phyloP scores from a whole-genome alignment of 1,140 invertebrate genomes.

The Pentalonia nigronervosa region DNA sequence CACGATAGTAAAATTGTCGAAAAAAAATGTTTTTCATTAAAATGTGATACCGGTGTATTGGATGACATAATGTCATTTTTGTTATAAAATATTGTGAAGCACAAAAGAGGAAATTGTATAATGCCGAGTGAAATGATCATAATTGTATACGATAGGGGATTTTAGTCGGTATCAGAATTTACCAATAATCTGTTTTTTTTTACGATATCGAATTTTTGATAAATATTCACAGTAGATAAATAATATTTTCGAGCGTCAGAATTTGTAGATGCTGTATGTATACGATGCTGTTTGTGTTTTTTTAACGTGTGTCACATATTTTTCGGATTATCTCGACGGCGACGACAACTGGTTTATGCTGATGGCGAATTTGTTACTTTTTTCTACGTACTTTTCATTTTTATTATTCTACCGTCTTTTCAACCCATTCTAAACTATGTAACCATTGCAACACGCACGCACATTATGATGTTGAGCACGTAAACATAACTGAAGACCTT shows the following conservation, averaged over 20 bases:
- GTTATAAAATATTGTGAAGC: neutral
- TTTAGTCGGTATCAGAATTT: neutral
- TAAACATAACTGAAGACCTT: neutral
- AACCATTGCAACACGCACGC: neutral
- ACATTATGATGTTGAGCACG: slow-evolving; percentile 37
- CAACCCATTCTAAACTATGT: neutral
- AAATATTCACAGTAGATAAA: slow-evolving; percentile 9
- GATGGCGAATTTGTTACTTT: slow-evolving; percentile 36
- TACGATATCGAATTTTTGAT: slow-evolving; percentile 25
- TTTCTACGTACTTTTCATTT: slow-evolving; percentile 1
- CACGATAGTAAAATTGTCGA: neutral
- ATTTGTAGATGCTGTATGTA: neutral
- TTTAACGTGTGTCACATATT: slow-evolving; percentile 35
- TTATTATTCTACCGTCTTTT: slow-evolving; percentile 21
- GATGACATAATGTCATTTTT: neutral
- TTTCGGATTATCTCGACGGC: slow-evolving; percentile 39
- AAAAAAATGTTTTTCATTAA: neutral
- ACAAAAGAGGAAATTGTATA: neutral
- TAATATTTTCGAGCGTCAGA: neutral
- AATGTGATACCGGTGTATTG: neutral
- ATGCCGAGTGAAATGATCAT: neutral
- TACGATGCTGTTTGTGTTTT: slow-evolving; percentile 1
- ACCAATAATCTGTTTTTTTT: slow-evolving; percentile 11
- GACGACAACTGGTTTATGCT: slow-evolving; percentile 54
- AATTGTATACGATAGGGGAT: slow-evolving; percentile 18